A percentile compares a stretch with the other conserved stretches of the same genome.
These are phyloP conservation scores for Ganaspis sp. DNA, from an alignment of 1,140 invertebrate genomes.

Conservation along the genomic window DNA sequence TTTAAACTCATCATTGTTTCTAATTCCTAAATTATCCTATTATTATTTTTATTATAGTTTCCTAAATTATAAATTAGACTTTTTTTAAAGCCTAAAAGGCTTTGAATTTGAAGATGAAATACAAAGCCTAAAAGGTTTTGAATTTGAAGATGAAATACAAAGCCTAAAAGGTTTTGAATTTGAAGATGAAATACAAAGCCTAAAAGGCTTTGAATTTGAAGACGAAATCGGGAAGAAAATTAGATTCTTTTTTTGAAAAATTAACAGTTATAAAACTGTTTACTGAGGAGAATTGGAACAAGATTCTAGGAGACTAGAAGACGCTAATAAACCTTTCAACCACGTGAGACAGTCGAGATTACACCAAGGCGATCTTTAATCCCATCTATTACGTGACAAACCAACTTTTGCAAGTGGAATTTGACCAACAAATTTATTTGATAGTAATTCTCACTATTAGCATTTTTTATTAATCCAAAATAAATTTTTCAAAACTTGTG, in stretches of 20 bases:
- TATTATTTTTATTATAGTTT: too few relatives aligned
- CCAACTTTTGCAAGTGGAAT: background rate
- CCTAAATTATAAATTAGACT: too few relatives aligned
- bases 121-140: too few relatives aligned
- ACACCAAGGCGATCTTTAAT: slow-evolving; percentile 19
- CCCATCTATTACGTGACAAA: slow-evolving; percentile 6
- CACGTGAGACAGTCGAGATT: slow-evolving; percentile 19
- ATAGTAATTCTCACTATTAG: background rate
- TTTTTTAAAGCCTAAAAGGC: too few relatives aligned
- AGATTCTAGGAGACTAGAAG: background rate
- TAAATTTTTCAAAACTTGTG: too few relatives aligned
- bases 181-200: too few relatives aligned
- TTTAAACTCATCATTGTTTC: too few relatives aligned
- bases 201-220: too few relatives aligned
- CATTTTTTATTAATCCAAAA: background rate
- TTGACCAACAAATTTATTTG: slow-evolving; percentile 13
- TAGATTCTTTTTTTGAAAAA: background rate
- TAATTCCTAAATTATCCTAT: too few relatives aligned
- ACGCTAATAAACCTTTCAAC: slow-evolving; percentile 1
- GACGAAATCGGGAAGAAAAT: background rate
- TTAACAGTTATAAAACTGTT: slow-evolving; percentile 14
- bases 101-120: too few relatives aligned
- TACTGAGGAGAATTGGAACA: slow-evolving; percentile 4
- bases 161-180: too few relatives aligned
- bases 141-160: too few relatives aligned